A percentile compares a stretch with the other conserved stretches of the same genome.
These are phyloP conservation scores for Panopea generosa DNA, from an alignment of 2,888 invertebrate species.

Conservation along the genomic window DNA sequence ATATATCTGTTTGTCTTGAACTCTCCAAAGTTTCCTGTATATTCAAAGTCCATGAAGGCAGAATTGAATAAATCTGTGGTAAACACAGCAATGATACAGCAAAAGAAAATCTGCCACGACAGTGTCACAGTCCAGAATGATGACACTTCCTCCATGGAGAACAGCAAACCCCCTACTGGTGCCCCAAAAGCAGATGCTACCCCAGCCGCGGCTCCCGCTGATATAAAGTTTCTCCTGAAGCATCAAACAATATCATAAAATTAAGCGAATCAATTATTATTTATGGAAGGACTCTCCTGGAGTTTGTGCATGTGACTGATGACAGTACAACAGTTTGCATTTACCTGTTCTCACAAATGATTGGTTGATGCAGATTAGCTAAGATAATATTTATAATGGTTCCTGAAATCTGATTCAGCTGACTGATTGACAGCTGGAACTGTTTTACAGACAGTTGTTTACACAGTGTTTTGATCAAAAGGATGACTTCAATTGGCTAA, in stretches of 20 bases:
- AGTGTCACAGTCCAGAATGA: slow-evolving; percentile 86
- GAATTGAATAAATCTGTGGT: slow-evolving; percentile 85
- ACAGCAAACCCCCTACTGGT: slow-evolving; percentile 85
- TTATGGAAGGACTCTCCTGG: too few species aligned
- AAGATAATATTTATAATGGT: too few species aligned
- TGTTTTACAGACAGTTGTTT: too few species aligned
- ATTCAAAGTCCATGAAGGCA: slow-evolving; percentile 80
- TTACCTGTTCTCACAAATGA: too few species aligned
- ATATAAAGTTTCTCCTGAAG: slow-evolving; percentile 83
- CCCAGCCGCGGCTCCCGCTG: slow-evolving; percentile 85
- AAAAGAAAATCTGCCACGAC: slow-evolving; percentile 86
- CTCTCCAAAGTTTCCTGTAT: slow-evolving; percentile 82
- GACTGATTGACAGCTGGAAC: too few species aligned
- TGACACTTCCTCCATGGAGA: slow-evolving; percentile 86
- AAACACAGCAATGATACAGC: slow-evolving; percentile 85
- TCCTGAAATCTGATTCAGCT: too few species aligned
- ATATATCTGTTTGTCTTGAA: slow-evolving; percentile 84
- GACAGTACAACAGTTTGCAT: too few species aligned
- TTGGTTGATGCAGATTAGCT: too few species aligned
- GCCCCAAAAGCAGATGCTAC: slow-evolving; percentile 86
- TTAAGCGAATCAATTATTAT: too few species aligned
- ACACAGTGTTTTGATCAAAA: too few species aligned
- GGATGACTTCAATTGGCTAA: too few species aligned
- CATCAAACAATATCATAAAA: slow-evolving; percentile 7
- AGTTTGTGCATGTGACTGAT: too few species aligned